phyloP scores from a whole-genome alignment of 2,797 vertebrate species.

The Microchirus variegatus region DNA sequence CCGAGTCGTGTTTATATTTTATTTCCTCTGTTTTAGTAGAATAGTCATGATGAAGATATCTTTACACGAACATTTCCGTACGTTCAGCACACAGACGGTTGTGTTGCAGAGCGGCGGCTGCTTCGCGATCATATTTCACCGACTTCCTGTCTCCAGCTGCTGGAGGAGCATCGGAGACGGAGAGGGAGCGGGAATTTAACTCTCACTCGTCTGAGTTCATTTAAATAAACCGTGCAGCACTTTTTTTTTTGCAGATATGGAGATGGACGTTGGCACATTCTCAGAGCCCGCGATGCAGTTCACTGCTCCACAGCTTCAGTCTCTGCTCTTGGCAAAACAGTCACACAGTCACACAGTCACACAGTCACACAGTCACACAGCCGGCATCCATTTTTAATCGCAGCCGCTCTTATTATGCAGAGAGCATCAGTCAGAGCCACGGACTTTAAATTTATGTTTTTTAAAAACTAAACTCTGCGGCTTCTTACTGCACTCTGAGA shows the following conservation, averaged over 20 bases:
- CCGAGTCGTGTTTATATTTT: no score
- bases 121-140: constrained; percentile 58
- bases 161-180: constrained; percentile 33
- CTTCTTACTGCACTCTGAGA: constrained; percentile 21
- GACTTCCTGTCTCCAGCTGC: constrained; percentile 59
- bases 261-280: constrained; percentile 38
- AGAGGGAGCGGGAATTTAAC: constrained; percentile 40
- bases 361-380: constrained; percentile 64
- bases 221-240: constrained; percentile 7
- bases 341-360: constrained; percentile 64
- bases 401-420: constrained; percentile 72
- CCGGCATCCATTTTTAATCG: constrained; percentile 79
- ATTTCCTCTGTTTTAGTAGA: no score
- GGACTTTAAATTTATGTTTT: constrained; percentile 65
- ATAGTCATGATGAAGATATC: no score
- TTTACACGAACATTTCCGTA: no score
- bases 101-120: constrained; percentile 30
- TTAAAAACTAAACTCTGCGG: constrained; percentile 51
- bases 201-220: constrained; percentile 39
- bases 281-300: constrained; percentile 46
- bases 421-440: constrained; percentile 66
- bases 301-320: constrained; percentile 39
- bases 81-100: no score
- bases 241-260: constrained; percentile 8
- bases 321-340: constrained; percentile 54